Percentiles rank a stretch among this genome's conserved stretches.
Evolutionary conservation across 1,140 invertebrate species (phyloP).

Genomic region (Megalopta genalis): DNA sequence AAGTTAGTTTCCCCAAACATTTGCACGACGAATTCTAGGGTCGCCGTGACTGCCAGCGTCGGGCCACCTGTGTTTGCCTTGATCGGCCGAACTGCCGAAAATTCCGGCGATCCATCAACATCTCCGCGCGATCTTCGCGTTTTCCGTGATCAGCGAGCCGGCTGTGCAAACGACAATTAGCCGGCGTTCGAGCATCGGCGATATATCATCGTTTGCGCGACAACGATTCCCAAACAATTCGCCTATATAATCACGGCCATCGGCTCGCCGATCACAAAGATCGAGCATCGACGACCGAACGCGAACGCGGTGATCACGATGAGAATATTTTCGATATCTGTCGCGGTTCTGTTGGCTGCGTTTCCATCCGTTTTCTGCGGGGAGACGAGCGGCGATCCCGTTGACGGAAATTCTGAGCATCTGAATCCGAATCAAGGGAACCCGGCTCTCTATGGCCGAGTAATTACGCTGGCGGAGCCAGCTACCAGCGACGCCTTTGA

Average conservation of each 20-base stretch:
- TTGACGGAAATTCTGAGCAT: background rate
- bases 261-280: background rate
- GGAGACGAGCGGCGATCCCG: background rate
- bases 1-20: too few species aligned
- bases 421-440: background rate
- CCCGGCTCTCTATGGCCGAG: too few species aligned
- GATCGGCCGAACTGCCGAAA: background rate
- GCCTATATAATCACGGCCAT: background rate
- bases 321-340: background rate
- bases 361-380: background rate
- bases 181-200: too few species aligned
- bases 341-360: background rate
- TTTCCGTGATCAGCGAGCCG: background rate
- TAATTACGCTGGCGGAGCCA: background rate
- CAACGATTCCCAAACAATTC: background rate
- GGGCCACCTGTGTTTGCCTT: slow-evolving; percentile 12
- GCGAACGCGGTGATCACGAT: background rate
- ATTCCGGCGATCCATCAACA: background rate
- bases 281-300: background rate
- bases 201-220: background rate
- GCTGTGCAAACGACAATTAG: slow-evolving; percentile 24
- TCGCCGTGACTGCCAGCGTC: too few species aligned
- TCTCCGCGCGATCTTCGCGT: background rate
- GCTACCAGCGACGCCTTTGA: background rate
- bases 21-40: background rate